Evolutionary conservation across 1,140 invertebrate species (phyloP), one percentile per base, ranked within the genome.

Genomic region (Macrobrachium rosenbergii): DNA sequence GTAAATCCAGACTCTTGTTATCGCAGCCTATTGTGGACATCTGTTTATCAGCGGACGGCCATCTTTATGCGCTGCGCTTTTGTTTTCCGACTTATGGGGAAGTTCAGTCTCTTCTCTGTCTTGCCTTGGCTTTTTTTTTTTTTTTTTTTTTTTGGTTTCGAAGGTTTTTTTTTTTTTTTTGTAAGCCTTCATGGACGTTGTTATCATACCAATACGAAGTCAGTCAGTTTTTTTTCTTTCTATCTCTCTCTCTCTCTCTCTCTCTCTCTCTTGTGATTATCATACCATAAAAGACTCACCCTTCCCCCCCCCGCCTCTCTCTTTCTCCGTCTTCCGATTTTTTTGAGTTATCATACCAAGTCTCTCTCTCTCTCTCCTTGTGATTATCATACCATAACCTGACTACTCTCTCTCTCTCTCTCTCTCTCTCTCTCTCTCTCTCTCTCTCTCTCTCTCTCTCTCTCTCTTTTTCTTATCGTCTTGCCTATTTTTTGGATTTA

Each of bases 21-120:
- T 72, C 67, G 67, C 21, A 5, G 67, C 21, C 67, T 37, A 72
- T 72, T 72, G 67, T 72, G 67, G 67, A 72, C 67, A 72, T 72
- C 67, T 72, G 67, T 37, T 72, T 52, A 72, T 72, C 67, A 72
- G 21, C 19, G 67, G 12, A 37, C 67, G 17, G 67, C 67, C 67
- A 72, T 72, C 67, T 72, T 72, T 72, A 72, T 72, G 67, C 67
- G 67, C 67, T 72, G 23, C 67, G 67, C 67, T 72, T 72, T 72
- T 72, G 67, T 72, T 72, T 72, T 72, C 67, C 67, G 67, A 72
- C 67, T 72, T 37, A n/a, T 23, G 67, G 37, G 67, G 52, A 52
- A 52, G 52, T 52, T 52, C 52, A 52, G 52, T 52, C 52, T 52
- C 52, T 52, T 8, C 52, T 52, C 12, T 37, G 28, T 37, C 1